Conservation (phyloP, 2,888 invertebrate species). For the Furcula furcula region DNA sequence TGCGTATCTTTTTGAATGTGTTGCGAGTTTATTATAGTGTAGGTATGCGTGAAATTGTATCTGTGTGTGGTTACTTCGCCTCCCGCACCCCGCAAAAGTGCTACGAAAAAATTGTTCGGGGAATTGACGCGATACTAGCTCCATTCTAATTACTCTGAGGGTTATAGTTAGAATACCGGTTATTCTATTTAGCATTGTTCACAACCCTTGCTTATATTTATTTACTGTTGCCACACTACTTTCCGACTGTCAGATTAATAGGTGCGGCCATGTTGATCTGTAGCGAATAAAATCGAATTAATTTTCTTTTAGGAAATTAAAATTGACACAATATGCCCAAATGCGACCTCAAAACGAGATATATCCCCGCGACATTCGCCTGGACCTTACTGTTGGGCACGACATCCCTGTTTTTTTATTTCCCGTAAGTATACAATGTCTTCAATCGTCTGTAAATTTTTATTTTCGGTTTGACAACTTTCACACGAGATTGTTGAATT, state of each 20-base stretch:
- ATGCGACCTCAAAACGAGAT: slow-evolving; percentile 98
- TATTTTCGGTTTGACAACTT: slow-evolving; percentile 75
- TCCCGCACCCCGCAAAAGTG: no score
- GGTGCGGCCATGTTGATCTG: slow-evolving; percentile 85
- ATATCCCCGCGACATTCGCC: slow-evolving; percentile 98
- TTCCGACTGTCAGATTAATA: slow-evolving; percentile 69
- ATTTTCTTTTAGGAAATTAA: slow-evolving; percentile 72
- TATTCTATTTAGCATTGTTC: neutral
- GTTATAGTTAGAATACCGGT: no score
- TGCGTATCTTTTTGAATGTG: no score
- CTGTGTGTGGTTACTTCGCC: no score
- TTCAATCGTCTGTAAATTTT: slow-evolving; percentile 59
- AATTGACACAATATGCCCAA: slow-evolving; percentile 91
- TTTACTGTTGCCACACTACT: slow-evolving; percentile 34
- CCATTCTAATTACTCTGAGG: no score
- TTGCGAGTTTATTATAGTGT: no score
- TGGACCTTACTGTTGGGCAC: slow-evolving; percentile 97
- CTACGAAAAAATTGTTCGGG: no score
- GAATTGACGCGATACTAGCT: no score
- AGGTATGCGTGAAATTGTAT: no score
- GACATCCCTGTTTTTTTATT: slow-evolving; percentile 97
- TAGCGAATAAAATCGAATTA: slow-evolving; percentile 74
- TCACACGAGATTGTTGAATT: slow-evolving; percentile 68
- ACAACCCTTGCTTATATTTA: slow-evolving; percentile 14
- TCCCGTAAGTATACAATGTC: slow-evolving; percentile 92